Base-by-base conservation (phyloP, 2,888 invertebrate genomes). In the Mythimna albipuncta region DNA sequence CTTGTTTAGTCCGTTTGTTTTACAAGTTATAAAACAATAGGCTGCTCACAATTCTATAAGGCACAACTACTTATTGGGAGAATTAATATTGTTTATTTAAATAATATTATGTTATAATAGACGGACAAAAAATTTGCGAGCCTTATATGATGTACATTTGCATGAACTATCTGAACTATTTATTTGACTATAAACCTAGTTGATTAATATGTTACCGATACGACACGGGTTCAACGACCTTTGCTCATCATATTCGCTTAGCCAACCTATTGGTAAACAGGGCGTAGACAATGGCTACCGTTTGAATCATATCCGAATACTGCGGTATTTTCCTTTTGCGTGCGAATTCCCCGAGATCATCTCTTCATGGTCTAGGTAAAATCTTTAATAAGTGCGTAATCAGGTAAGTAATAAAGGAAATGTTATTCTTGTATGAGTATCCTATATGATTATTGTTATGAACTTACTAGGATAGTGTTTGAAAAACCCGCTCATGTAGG, bases 11-110 rank as follows among this genome's bases (percentile, higher is more conserved):
- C 67, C 69, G 81, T 86, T 72, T 77, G 73, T 85, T 81, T 79
- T 80, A 86, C 77, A 85, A 82, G 81, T 81, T 79, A 77, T 82
- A 84, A 84, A 87, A 90, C 90, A 90, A 90, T 90, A 84, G 89
- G 75, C 71, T 74, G 77, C 75, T 78, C 82, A 76, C 77, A 76
- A 85, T 85, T 87, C 78, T 85, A 85, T 83, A 87, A 74, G 84
- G 84, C 74, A 64, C 71, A 73, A 82, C 85, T 83, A 83, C 84
- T 58, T 79, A 82, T 78, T 76, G 54, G 79, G 79, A 77, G 83
- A 81, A 85, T 84, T 79, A 85, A 82, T 83, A 83, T 70, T 68
- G 61, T 79, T 75, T 81, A 87, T 86, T 86, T 85, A 81, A 89
- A 88, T 89, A 86, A 82, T 83, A 84, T 83, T 84, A 78, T 81